Evolutionary conservation across 2,888 invertebrate genomes (phyloP), one percentile per base, ranked within the genome.

Genomic region (Esperia sulphurella): DNA sequence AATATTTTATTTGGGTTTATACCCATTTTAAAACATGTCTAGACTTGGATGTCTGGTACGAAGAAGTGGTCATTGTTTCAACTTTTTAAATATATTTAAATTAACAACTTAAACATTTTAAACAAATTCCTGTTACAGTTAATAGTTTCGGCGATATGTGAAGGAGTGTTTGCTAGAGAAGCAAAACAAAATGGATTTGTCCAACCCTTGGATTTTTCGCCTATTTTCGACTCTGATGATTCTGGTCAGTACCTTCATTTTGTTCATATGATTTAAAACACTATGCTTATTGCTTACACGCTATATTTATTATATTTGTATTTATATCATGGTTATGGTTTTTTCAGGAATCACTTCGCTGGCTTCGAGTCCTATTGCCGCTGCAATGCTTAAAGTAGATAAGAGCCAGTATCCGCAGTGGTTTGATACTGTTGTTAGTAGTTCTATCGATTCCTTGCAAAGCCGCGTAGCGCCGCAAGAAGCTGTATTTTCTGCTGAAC

Each of bases 201-300:
- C 21, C 81, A 87, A 53, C 89, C 91, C 10, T 75, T 91, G 65
- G 92, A 92, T 71, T 92, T 91, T 64, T 81, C 84, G 8, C 78
- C 89, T n/a, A 80, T 92, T 63, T 91, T 92, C 55, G 75, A 82
- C 45, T 74, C 84, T 45, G 81, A 78, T 52, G 75, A 79, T 58
- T 76, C 76, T 51, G 86, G 90, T 90, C 49, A 58, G 69, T 70
- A 61, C 45, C 42, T 40, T 46, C 31, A 31, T 9, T 40, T 40
- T 53, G n/a, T 41, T 12, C 30, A 39, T 39, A 12, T 14, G 9
- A 30, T 37, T 40, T 46, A 50, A 43, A 33, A 21, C 43, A 46
- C 43, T 41, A 14, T 29, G 48, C 50, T 51, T 52, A 41, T 8
- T 43, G 45, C 51, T 45, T 43, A 39, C 51, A 47, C 38, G 49